These are phyloP conservation scores for Pardosa pseudoannulata DNA, from an alignment of 2,888 invertebrate species.

Conservation along the genomic window DNA sequence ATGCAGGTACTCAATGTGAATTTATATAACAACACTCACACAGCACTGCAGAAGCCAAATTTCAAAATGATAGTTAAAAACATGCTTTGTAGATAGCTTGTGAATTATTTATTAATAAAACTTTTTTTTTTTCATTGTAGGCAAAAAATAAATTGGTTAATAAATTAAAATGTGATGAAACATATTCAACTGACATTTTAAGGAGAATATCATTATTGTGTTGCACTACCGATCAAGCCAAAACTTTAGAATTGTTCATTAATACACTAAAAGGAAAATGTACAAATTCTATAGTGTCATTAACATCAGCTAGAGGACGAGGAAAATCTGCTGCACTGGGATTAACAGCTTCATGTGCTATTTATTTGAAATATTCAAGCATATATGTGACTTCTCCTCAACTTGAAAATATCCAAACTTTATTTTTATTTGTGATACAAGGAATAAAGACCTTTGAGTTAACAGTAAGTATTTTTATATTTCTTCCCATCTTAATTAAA, in stretches of 20 bases:
- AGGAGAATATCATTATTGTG: slow-evolving; percentile 79
- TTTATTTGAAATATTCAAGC: slow-evolving; percentile 88
- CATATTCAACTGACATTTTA: background rate
- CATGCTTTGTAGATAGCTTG: too few species aligned
- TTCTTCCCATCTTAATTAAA: too few species aligned
- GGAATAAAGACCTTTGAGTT: slow-evolving; percentile 95
- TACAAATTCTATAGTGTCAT: slow-evolving; percentile 89
- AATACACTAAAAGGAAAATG: slow-evolving; percentile 96
- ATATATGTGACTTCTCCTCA: slow-evolving; percentile 98
- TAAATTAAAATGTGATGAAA: too few species aligned
- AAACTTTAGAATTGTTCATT: slow-evolving; percentile 92
- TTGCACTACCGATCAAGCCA: slow-evolving; percentile 93
- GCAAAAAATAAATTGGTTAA: too few species aligned
- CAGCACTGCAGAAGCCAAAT: too few species aligned
- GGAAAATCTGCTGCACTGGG: slow-evolving; percentile 99
- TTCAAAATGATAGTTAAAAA: too few species aligned
- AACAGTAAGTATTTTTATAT: slow-evolving; percentile 77
- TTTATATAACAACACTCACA: too few species aligned
- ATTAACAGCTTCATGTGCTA: slow-evolving; percentile 85
- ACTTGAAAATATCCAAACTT: slow-evolving; percentile 97
- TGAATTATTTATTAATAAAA: too few species aligned
- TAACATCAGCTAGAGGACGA: slow-evolving; percentile 98
- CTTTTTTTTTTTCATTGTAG: too few species aligned
- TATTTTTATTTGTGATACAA: slow-evolving; percentile 97
- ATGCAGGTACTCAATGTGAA: too few species aligned